Base-by-base conservation (phyloP, 2,797 vertebrate genomes). In the Helicolenus hilgendorfi region DNA sequence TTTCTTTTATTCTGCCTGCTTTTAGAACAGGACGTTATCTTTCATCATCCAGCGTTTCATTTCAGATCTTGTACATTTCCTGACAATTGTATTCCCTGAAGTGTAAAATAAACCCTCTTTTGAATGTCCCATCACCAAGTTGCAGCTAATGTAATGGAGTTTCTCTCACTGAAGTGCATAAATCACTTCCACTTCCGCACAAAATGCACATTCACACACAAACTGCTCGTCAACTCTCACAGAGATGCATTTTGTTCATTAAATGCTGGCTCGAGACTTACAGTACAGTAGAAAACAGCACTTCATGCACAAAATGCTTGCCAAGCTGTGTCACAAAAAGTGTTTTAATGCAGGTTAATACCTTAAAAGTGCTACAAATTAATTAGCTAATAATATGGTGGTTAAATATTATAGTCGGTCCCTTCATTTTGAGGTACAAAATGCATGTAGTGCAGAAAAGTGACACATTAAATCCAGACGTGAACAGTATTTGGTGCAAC, bases 61-160 rank as follows among this genome's bases (percentile, higher is more conserved):
- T 81, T 68, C 27, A 77, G 29, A 77, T 72, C 74, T 71, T 87
- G 83, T 84, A 84, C 24, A 87, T 85, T 90, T 85, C 77, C 70
- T 67, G 35, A 74, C 18, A 65, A 88, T 62, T 81, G 69, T 82
- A 86, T 77, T 81, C 84, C 63, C 64, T 83, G n/a, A 80, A 72
- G 58, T 85, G 78, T 86, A 86, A 88, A 92, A 89, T 86, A 93
- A 93, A 91, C 22, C 31, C 79, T 85, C 29, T 89, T 93, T 88
- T 83, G 69, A 91, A 85, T 78, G 84, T 81, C 73, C 67, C 68
- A 87, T 89, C 72, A 81, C 38, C 7, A 26, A 77, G 77, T 75
- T 78, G 29, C 67, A 73, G 76, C 59, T 77, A 72, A 87, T 87
- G 60, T 80, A 81, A 89, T 81, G 33, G 24, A 35, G n/a, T 58